Conservation (phyloP, 2,888 invertebrate species). For the Agrotis clavis region DNA sequence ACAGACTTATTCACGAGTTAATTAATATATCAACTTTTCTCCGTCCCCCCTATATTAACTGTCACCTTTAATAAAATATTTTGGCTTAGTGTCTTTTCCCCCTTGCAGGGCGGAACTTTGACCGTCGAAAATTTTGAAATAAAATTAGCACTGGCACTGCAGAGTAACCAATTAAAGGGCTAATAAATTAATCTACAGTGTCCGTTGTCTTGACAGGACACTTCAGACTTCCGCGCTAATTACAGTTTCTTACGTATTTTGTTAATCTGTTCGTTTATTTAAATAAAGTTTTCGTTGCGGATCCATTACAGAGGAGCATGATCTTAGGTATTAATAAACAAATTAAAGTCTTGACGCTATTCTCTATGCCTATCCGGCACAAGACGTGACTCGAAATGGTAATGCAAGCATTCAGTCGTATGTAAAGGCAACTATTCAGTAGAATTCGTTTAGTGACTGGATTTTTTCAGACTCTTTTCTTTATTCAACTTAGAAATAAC, state of each 20-base stretch:
- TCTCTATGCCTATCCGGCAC: slow-evolving; percentile 39
- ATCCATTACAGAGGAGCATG: slow-evolving; percentile 51
- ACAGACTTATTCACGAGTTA: slow-evolving; percentile 89
- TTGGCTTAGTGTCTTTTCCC: slow-evolving; percentile 72
- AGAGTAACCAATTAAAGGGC: slow-evolving; percentile 70
- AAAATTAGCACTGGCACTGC: slow-evolving; percentile 58
- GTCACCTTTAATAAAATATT: slow-evolving; percentile 88
- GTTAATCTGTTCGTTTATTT: slow-evolving; percentile 72
- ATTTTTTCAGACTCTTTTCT: slow-evolving; percentile 35
- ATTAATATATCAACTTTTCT: slow-evolving; percentile 91
- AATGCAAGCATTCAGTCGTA: slow-evolving; percentile 23
- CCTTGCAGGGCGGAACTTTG: slow-evolving; percentile 51
- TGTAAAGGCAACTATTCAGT: slow-evolving; percentile 23
- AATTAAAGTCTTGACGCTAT: slow-evolving; percentile 41
- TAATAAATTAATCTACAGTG: slow-evolving; percentile 75
- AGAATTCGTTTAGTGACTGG: slow-evolving; percentile 47
- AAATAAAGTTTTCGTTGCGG: slow-evolving; percentile 60
- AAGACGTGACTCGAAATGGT: slow-evolving; percentile 57
- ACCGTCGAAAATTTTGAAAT: slow-evolving; percentile 54
- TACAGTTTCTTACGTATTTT: slow-evolving; percentile 66
- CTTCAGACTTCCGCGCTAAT: slow-evolving; percentile 71
- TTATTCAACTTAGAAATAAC: slow-evolving; percentile 5
- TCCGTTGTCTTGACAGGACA: slow-evolving; percentile 69
- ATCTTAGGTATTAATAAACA: slow-evolving; percentile 58
- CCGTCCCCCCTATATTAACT: slow-evolving; percentile 83